phyloP scores from a whole-genome alignment of 2,888 invertebrate genomes.

The Teleogryllus oceanicus region DNA sequence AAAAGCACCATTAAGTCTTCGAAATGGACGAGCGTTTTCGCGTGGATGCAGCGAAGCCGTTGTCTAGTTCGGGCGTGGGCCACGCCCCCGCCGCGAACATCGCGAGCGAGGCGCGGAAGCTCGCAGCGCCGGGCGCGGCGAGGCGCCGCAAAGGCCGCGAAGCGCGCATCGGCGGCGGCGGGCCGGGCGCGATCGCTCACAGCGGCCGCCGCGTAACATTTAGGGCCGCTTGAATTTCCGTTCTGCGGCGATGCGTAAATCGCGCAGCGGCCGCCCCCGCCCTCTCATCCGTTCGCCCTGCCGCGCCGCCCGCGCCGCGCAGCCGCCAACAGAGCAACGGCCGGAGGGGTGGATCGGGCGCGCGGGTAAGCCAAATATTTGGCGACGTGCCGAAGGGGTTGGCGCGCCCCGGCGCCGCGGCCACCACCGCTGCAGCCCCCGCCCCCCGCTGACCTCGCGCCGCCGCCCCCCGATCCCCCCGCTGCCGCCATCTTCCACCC shows the following conservation, averaged over 20 bases:
- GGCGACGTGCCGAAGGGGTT: conserved; percentile 18
- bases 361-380: not conserved
- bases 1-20: too few species aligned
- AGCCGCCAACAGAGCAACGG: not conserved
- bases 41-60: too few species aligned
- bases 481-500: too few species aligned
- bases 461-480: not conserved
- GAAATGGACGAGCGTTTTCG: too few species aligned
- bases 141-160: too few species aligned
- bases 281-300: not conserved
- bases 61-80: too few species aligned
- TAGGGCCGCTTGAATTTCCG: not conserved
- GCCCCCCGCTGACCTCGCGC: not conserved
- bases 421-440: not conserved
- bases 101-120: too few species aligned
- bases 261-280: not conserved
- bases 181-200: too few species aligned
- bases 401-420: not conserved
- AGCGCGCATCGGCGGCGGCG: too few species aligned
- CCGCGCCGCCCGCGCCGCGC: not conserved
- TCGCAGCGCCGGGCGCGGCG: too few species aligned
- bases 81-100: too few species aligned
- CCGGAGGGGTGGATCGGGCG: not conserved
- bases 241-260: not conserved
- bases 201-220: not conserved